Evolutionary conservation across 2,888 invertebrate genomes (phyloP), one percentile per base, ranked within the genome.

Genomic region (Abrostola tripartita): DNA sequence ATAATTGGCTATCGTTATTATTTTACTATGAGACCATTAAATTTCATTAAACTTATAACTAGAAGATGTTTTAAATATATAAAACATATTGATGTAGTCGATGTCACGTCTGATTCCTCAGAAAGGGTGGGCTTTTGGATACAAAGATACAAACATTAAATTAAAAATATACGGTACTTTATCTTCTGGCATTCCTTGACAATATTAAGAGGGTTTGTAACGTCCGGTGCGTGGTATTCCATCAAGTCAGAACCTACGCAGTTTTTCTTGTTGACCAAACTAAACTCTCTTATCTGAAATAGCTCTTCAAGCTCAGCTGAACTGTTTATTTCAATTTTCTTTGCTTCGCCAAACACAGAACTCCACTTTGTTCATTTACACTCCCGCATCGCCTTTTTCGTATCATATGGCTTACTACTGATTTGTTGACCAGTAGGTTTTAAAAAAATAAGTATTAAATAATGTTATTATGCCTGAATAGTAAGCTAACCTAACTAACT

Each of bases 301-400:
- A 71, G 58, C 71, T 65, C 61, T 65, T 68, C 37, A 71, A 70
- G 57, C 56, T 66, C 44, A 65, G 56, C 50, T 65, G 51, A 59
- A 62, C 68, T 65, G 66, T 76, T 78, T 78, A 64, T 77, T 74
- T 75, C 63, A 72, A 78, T 78, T 74, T 75, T 52, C 61, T 52
- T 37, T 52, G 63, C 58, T 56, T 60, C 58, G 57, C 60, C 66
- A 65, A 69, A 75, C 73, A 73, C 65, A 66, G 62, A 67, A 71
- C 40, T 61, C 65, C 65, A 74, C 66, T 75, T 72, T 70, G 53
- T 74, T 66, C 55, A 50, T 68, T 70, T 68, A 68, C 50, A 44
- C 47, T 54, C 44, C 55, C 56, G 49, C 56, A 55, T 61, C 40
- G 49, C 41, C 44, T 70, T 63, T 65, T 67, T 50, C 41, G 56